A percentile compares a stretch with the other conserved stretches of the same genome.
phyloP scores from a whole-genome alignment of 1,140 invertebrate species.

The Zaprionus lachaisei region DNA sequence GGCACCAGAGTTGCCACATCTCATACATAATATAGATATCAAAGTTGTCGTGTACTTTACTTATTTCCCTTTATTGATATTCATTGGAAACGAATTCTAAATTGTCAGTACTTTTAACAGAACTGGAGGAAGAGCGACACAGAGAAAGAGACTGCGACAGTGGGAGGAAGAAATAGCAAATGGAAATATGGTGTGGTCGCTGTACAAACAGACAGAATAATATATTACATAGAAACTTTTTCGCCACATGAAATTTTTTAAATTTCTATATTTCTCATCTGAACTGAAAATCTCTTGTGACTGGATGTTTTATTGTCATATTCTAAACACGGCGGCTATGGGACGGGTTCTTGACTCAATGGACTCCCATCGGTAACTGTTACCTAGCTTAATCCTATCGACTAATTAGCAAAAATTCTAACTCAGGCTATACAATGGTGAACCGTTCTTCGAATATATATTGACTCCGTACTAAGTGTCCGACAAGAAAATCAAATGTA shows the following conservation, averaged over 20 bases:
- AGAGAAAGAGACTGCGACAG: too few relatives aligned
- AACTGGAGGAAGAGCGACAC: neutral
- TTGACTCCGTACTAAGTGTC: neutral
- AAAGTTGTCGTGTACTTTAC: neutral
- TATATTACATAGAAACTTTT: neutral
- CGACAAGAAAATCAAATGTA: neutral
- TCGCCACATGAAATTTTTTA: slow-evolving; percentile 10
- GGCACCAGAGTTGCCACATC: neutral
- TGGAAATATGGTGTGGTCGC: slow-evolving; percentile 3
- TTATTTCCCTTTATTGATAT: neutral
- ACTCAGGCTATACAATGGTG: neutral
- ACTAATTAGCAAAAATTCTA: neutral
- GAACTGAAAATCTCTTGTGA: slow-evolving; percentile 17
- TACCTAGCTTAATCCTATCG: neutral
- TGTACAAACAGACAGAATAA: neutral
- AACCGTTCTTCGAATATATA: neutral
- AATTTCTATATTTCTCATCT: slow-evolving; percentile 26
- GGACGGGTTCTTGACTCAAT: slow-evolving; percentile 11
- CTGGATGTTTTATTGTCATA: slow-evolving; percentile 18
- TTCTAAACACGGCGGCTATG: slow-evolving; percentile 12
- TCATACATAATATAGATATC: neutral
- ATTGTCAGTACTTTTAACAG: neutral
- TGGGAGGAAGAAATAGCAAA: neutral
- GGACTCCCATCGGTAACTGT: neutral
- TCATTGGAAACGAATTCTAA: slow-evolving; percentile 1